These are phyloP conservation scores for Papilio xuthus DNA, from an alignment of 1,140 invertebrate genomes.

Conservation along the genomic window DNA sequence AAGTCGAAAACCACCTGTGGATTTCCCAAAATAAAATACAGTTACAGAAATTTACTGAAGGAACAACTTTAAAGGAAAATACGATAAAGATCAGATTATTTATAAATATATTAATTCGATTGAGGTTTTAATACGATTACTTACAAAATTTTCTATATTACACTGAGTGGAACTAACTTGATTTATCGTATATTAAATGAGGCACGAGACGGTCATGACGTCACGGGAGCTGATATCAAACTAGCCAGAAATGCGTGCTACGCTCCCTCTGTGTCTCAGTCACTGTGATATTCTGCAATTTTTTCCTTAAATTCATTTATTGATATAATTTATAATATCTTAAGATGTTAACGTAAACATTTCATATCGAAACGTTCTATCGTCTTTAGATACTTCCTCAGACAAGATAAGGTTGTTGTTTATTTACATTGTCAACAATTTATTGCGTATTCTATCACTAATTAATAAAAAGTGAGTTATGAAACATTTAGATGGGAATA, in stretches of 20 bases:
- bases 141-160: not conserved
- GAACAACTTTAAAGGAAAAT: conserved; percentile 6
- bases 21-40: conserved; percentile 40
- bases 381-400: not conserved
- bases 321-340: not conserved
- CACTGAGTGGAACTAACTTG: conserved; percentile 39
- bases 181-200: conserved; percentile 57
- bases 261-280: conserved; percentile 72
- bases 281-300: conserved; percentile 68
- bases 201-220: conserved; percentile 66
- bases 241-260: conserved; percentile 78
- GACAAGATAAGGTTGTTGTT: not conserved
- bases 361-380: not conserved
- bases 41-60: conserved; percentile 1
- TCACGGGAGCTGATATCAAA: conserved; percentile 77
- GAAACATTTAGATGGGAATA: not conserved
- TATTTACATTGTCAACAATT: not conserved
- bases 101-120: not conserved
- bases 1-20: conserved; percentile 53
- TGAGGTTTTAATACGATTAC: not conserved
- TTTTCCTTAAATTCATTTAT: conserved; percentile 44
- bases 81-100: not conserved
- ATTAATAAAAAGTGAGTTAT: not conserved
- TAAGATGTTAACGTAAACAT: not conserved
- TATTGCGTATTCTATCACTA: too few relatives aligned